These are phyloP conservation scores for Leptodactylus fuscus DNA, from an alignment of 2,113 vertebrate genomes.

Conservation along the genomic window DNA sequence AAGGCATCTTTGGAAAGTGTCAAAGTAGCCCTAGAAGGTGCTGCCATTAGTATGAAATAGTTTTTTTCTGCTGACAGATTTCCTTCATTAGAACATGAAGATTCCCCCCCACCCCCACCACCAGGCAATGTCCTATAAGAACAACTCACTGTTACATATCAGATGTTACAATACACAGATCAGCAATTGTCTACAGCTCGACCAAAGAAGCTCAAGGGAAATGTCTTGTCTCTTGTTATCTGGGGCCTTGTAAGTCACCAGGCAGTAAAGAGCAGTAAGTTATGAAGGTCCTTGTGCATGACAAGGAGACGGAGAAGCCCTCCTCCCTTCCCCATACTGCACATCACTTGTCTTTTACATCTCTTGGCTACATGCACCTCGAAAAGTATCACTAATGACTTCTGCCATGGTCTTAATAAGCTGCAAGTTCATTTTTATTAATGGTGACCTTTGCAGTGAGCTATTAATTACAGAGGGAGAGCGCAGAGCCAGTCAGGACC, in stretches of 20 bases:
- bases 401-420: conserved; percentile 62
- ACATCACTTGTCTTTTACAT: conserved; percentile 54
- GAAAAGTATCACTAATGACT: conserved; percentile 61
- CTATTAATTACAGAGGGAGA: conserved; percentile 59
- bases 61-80: too few species aligned
- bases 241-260: not conserved
- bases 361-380: conserved; percentile 50
- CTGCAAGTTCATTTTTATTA: conserved; percentile 64
- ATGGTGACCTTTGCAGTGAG: conserved; percentile 61
- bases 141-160: not conserved
- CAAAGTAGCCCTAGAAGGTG: too few species aligned
- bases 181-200: not conserved
- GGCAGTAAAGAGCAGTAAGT: conserved; percentile 42
- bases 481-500: conserved; percentile 34
- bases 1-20: too few species aligned
- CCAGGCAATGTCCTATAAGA: too few species aligned
- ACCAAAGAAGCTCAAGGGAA: not conserved
- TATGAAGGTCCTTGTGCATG: conserved; percentile 61
- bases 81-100: too few species aligned
- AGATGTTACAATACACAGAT: not conserved
- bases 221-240: not conserved
- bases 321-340: conserved; percentile 19
- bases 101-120: too few species aligned
- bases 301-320: not conserved
- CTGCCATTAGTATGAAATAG: too few species aligned